These are phyloP conservation scores for Desmophyllum pertusum DNA, from an alignment of 92 coral and sea anemone species.

Conservation along the genomic window DNA sequence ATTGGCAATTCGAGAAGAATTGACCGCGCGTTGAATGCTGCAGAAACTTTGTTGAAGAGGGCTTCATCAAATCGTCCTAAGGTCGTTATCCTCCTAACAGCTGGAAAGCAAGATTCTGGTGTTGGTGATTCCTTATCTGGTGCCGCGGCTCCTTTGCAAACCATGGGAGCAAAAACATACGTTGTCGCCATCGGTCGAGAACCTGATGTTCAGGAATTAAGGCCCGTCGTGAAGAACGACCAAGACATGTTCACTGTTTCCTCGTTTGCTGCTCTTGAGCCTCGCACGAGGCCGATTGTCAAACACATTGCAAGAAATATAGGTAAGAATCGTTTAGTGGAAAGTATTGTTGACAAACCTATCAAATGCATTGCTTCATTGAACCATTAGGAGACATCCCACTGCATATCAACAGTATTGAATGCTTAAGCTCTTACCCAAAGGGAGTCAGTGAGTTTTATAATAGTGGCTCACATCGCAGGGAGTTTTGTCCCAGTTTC, in stretches of 20 bases:
- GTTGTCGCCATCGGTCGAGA: not conserved
- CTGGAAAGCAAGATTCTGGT: slow-evolving; percentile 57
- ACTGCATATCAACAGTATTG: not conserved
- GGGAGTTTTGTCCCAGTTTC: not conserved
- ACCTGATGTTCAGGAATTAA: not conserved
- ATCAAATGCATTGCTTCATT: not conserved
- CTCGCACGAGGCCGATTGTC: not conserved
- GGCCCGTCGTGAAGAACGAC: not conserved
- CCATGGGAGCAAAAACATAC: not conserved
- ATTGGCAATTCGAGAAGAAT: not conserved
- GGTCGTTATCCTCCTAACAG: slow-evolving; percentile 57
- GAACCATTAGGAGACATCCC: not conserved
- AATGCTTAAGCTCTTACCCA: no score
- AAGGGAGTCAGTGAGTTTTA: no score
- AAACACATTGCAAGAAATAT: not conserved
- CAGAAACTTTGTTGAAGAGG: not conserved
- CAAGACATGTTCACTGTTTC: not conserved
- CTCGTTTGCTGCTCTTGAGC: not conserved
- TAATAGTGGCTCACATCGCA: not conserved
- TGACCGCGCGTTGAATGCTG: not conserved
- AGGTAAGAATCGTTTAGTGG: not conserved
- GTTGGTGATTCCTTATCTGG: not conserved
- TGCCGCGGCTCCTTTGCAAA: not conserved
- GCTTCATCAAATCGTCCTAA: not conserved
- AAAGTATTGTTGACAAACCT: no score